phyloP scores from a whole-genome alignment of 1,140 invertebrate species.

The Calliphora vicina region DNA sequence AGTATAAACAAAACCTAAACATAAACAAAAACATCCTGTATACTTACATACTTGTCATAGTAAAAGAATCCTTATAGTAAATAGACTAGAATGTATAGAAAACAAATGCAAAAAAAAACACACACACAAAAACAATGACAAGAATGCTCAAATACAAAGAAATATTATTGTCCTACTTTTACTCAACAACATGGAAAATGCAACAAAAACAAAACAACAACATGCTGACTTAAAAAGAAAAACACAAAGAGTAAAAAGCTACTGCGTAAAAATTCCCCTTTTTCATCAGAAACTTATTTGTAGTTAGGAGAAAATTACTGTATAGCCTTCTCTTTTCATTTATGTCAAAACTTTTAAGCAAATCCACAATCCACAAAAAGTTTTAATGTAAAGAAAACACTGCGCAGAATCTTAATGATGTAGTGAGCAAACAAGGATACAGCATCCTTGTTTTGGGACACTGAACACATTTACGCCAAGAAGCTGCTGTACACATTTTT shows the following conservation, averaged over 20 bases:
- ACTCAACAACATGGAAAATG: background rate
- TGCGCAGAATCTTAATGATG: background rate
- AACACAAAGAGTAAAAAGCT: background rate
- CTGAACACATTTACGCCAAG: background rate
- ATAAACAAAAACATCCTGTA: background rate
- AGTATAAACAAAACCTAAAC: background rate
- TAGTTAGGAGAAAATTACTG: background rate
- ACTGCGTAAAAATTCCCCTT: background rate
- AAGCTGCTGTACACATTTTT: background rate
- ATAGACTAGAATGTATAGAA: background rate
- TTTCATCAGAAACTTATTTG: no score
- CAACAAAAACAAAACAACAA: background rate
- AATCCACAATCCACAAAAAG: background rate
- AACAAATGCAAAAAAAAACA: background rate
- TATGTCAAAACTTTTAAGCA: background rate
- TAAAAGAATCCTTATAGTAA: background rate
- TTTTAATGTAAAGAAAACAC: background rate
- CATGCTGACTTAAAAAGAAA: background rate
- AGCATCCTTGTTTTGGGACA: background rate
- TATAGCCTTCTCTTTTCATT: background rate
- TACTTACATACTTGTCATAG: background rate
- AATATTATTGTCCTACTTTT: slow-evolving; percentile 1
- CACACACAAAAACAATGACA: background rate
- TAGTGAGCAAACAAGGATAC: background rate
- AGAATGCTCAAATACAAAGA: background rate